A percentile compares a stretch with the other conserved stretches of the same genome.
Conservation (phyloP, 2,888 invertebrate genomes). For the Drosophila setosimentum region DNA sequence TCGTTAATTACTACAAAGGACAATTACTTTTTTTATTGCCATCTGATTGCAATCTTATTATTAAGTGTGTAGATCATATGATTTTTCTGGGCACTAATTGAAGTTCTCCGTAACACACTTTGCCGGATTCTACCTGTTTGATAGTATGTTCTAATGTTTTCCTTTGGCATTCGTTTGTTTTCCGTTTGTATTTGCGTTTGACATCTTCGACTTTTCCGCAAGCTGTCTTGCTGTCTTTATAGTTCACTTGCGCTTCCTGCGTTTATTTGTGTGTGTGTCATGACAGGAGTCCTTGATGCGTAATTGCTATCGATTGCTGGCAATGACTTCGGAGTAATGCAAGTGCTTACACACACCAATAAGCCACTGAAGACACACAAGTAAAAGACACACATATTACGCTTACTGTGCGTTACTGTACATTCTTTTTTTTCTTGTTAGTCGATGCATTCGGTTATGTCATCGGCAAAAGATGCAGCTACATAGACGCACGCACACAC, state of each 20-base stretch:
- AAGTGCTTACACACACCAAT: constrained; percentile 27
- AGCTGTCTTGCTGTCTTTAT: constrained; percentile 9
- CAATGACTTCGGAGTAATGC: constrained; percentile 56
- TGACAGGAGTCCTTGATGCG: constrained; percentile 46
- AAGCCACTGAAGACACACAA: constrained; percentile 9
- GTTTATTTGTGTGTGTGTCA: constrained; percentile 5
- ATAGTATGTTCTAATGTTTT: neutral
- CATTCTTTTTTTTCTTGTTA: constrained; percentile 15
- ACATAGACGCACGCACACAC: constrained; percentile 9
- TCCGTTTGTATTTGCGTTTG: neutral
- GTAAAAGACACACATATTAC: constrained; percentile 2
- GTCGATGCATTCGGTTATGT: constrained; percentile 57
- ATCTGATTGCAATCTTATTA: constrained; percentile 12
- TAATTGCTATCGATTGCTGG: constrained; percentile 63
- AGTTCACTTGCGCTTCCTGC: constrained; percentile 7
- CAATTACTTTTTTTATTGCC: constrained; percentile 12
- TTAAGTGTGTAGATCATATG: neutral
- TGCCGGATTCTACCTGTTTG: constrained; percentile 32
- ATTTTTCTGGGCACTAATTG: constrained; percentile 1
- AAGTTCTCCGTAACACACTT: constrained; percentile 6
- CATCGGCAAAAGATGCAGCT: constrained; percentile 54
- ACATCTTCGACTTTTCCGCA: constrained; percentile 13
- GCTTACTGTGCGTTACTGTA: constrained; percentile 49
- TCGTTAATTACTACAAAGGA: constrained; percentile 13
- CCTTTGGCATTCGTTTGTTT: constrained; percentile 1